phyloP scores from a whole-genome alignment of 2,797 vertebrate species.

The Mormyrus hasselquistii region DNA sequence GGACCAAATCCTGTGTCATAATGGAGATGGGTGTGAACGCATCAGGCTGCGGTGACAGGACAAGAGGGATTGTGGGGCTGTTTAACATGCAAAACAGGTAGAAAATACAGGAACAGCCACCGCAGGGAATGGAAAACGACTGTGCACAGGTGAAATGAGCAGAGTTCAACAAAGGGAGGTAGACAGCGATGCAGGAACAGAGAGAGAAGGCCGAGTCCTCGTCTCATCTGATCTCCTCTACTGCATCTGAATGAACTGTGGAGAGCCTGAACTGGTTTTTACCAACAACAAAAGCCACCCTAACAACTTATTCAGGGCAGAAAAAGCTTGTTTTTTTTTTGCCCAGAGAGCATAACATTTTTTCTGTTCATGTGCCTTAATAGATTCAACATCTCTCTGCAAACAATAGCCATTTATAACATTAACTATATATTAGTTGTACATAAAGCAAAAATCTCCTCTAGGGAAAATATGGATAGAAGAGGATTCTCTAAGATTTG shows the following conservation, averaged over 20 bases:
- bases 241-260: neutral
- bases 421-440: neutral
- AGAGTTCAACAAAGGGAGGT: conserved; percentile 18
- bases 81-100: conserved; percentile 65
- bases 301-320: neutral
- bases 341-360: neutral
- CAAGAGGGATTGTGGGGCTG: conserved; percentile 37
- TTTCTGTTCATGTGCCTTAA: neutral
- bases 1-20: conserved; percentile 3
- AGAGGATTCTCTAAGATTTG: neutral
- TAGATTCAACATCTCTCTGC: neutral
- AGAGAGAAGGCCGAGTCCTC: conserved; percentile 3
- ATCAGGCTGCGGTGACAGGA: conserved; percentile 4
- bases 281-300: neutral
- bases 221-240: conserved; percentile 13
- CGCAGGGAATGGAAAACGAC: conserved; percentile 30
- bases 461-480: neutral
- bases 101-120: conserved; percentile 36
- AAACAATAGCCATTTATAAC: neutral
- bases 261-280: neutral
- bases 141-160: conserved; percentile 26
- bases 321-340: neutral
- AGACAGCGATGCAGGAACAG: neutral
- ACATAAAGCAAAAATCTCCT: neutral
- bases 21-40: conserved; percentile 11